These are phyloP conservation scores for Chionis minor DNA, from an alignment of 2,113 vertebrate genomes.

Conservation along the genomic window DNA sequence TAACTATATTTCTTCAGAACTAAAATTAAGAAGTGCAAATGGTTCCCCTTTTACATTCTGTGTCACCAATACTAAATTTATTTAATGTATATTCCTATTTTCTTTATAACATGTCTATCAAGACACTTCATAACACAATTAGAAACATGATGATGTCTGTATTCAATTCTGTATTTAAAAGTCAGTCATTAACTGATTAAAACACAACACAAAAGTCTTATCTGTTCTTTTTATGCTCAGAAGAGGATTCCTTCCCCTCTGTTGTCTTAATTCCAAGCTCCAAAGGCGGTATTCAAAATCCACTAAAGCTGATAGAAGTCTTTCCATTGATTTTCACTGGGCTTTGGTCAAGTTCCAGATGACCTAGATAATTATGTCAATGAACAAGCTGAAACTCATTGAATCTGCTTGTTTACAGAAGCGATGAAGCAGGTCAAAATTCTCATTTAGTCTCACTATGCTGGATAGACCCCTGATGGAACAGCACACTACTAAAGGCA, in stretches of 20 bases:
- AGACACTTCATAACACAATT: not conserved
- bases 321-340: not conserved
- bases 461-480: not conserved
- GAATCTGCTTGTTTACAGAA: not conserved
- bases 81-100: not conserved
- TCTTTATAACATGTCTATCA: not conserved
- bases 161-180: not conserved
- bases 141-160: not conserved
- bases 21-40: not conserved
- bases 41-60: not conserved
- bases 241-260: not conserved
- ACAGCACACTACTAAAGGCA: not conserved
- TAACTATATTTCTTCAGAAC: not conserved
- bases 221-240: not conserved
- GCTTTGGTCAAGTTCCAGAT: not conserved
- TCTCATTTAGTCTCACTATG: not conserved
- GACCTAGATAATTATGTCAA: not conserved
- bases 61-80: not conserved
- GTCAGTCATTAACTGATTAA: not conserved
- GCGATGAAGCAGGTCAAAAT: not conserved
- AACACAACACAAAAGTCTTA: not conserved
- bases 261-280: not conserved
- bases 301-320: not conserved
- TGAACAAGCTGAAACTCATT: not conserved
- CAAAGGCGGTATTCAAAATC: not conserved